Evolutionary conservation across 2,113 vertebrate species (phyloP).

Genomic region (Antidorcas marsupialis): DNA sequence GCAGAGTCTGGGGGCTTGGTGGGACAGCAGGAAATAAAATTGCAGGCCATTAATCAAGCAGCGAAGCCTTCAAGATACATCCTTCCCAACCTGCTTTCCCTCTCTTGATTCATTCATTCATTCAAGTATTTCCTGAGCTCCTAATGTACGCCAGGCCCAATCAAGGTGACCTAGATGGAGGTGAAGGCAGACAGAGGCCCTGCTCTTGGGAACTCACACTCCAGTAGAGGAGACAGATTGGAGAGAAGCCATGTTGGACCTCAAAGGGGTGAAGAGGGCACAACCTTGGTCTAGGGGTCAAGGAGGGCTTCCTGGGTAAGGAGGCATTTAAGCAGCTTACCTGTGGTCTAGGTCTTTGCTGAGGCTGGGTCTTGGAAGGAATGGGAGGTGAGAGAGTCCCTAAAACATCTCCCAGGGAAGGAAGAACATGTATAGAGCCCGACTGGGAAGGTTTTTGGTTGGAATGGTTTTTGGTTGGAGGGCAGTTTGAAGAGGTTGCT

Average conservation of each 20-base stretch:
- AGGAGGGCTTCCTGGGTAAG: background rate
- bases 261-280: background rate
- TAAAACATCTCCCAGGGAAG: background rate
- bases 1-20: too few relatives aligned
- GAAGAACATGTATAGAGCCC: background rate
- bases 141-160: rapidly evolving
- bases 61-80: background rate
- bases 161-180: background rate
- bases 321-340: background rate
- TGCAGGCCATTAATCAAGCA: background rate
- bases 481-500: background rate
- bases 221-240: background rate
- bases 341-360: background rate
- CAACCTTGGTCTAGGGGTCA: background rate
- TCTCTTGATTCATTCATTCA: background rate
- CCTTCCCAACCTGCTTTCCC: background rate
- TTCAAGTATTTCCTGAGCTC: background rate
- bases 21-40: too few relatives aligned
- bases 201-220: background rate
- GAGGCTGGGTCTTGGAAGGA: background rate
- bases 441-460: background rate
- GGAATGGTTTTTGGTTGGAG: background rate
- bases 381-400: background rate
- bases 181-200: background rate
- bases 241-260: background rate